phyloP scores from a whole-genome alignment of 2,797 vertebrate genomes.

The Craterocephalus amniculus region DNA sequence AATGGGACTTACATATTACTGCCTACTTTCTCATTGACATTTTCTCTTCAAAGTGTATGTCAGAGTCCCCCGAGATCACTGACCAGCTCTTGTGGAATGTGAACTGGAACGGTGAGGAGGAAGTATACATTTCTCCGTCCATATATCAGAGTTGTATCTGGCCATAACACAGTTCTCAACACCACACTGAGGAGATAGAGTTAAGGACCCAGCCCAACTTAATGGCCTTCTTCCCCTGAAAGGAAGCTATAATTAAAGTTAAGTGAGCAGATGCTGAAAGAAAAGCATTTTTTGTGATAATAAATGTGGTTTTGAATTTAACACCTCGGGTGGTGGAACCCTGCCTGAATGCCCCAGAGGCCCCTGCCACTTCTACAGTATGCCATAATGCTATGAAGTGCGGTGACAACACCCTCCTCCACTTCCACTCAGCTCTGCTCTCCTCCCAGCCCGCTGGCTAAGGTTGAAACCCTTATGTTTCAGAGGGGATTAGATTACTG shows the following conservation, averaged over 20 bases:
- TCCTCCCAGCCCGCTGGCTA: slow-evolving; percentile 75
- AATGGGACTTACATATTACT: slow-evolving; percentile 22
- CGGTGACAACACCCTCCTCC: slow-evolving; percentile 69
- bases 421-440: slow-evolving; percentile 55
- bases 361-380: slow-evolving; percentile 73
- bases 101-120: slow-evolving; percentile 46
- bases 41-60: slow-evolving; percentile 40
- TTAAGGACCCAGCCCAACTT: slow-evolving; percentile 65
- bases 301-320: slow-evolving; percentile 85
- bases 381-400: slow-evolving; percentile 72
- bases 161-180: slow-evolving; percentile 47
- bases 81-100: slow-evolving; percentile 50
- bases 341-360: slow-evolving; percentile 80
- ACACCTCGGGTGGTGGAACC: slow-evolving; percentile 81
- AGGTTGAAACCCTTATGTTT: slow-evolving; percentile 81
- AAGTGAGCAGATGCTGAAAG: slow-evolving; percentile 85
- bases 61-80: slow-evolving; percentile 42
- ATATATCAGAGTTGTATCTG: slow-evolving; percentile 54
- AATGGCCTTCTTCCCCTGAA: slow-evolving; percentile 73
- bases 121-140: slow-evolving; percentile 52
- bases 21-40: slow-evolving; percentile 31
- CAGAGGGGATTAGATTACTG: slow-evolving; percentile 79
- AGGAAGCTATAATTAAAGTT: slow-evolving; percentile 83
- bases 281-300: slow-evolving; percentile 80
- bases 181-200: slow-evolving; percentile 44